A percentile compares a stretch with the other conserved stretches of the same genome.
Conservation (phyloP, 1,140 invertebrate genomes). For the Amphibalanus amphitrite region DNA sequence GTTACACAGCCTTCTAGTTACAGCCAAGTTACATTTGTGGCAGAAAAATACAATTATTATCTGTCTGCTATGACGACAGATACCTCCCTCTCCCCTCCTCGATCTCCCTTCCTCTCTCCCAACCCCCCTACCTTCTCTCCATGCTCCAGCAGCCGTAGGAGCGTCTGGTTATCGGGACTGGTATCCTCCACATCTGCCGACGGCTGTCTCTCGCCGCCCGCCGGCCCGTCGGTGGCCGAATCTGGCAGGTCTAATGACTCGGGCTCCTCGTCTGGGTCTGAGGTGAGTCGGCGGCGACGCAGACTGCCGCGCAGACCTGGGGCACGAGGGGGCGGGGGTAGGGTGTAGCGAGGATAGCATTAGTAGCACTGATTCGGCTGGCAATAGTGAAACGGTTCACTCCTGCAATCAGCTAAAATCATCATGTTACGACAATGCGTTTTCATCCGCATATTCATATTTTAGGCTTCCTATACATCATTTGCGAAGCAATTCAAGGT, state of each 20-base stretch:
- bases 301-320: background rate
- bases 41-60: no score
- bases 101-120: conserved; percentile 9
- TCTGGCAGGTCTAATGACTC: conserved; percentile 8
- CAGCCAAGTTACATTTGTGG: no score
- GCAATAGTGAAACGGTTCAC: no score
- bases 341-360: background rate
- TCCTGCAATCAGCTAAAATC: no score
- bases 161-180: conserved; percentile 84
- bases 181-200: conserved; percentile 17
- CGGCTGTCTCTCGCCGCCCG: conserved; percentile 5
- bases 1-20: no score
- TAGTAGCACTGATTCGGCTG: no score
- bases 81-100: conserved; percentile 10
- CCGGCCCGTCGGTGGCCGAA: background rate
- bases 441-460: background rate
- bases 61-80: no score
- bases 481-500: background rate
- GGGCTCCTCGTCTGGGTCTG: conserved; percentile 27
- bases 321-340: background rate
- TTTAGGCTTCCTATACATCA: no score
- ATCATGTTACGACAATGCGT: no score
- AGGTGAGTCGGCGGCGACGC: background rate
- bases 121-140: conserved; percentile 58
- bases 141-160: conserved; percentile 74